phyloP scores from a whole-genome alignment of 1,140 invertebrate genomes.

The Cyclina sinensis region DNA sequence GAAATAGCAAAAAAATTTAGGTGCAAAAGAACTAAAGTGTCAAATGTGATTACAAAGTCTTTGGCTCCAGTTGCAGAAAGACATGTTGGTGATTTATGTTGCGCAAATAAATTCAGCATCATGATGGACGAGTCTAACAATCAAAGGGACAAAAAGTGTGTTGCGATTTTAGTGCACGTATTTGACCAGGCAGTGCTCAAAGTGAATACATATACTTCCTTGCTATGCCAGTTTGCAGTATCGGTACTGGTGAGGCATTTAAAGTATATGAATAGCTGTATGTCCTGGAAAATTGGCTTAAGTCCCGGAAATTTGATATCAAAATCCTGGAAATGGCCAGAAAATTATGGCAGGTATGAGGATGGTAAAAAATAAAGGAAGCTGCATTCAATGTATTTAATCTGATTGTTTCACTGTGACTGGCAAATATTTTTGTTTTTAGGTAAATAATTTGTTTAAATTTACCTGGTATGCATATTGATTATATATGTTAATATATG shows the following conservation, averaged over 20 bases:
- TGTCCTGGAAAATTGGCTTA: no score
- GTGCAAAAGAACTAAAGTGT: constrained; percentile 58
- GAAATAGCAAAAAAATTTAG: constrained; percentile 21
- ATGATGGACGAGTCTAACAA: constrained; percentile 57
- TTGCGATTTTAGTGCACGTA: constrained; percentile 39
- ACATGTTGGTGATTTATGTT: constrained; percentile 4
- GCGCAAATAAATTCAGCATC: constrained; percentile 3
- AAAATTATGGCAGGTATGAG: no score
- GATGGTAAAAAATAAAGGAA: no score
- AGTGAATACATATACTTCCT: background rate
- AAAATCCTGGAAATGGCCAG: no score
- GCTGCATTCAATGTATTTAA: no score
- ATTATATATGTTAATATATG: no score
- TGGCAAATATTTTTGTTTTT: no score
- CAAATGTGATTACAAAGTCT: constrained; percentile 64
- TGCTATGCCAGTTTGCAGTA: constrained; percentile 48
- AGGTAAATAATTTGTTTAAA: no score
- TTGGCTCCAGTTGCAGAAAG: constrained; percentile 29
- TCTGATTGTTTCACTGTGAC: no score
- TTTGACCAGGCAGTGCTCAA: background rate
- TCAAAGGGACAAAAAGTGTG: constrained; percentile 5
- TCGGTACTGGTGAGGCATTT: background rate
- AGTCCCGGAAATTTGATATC: no score
- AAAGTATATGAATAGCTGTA: no score
- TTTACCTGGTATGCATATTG: no score